Base-by-base conservation (phyloP, 2,113 vertebrate species). In the Panthera tigris region DNA sequence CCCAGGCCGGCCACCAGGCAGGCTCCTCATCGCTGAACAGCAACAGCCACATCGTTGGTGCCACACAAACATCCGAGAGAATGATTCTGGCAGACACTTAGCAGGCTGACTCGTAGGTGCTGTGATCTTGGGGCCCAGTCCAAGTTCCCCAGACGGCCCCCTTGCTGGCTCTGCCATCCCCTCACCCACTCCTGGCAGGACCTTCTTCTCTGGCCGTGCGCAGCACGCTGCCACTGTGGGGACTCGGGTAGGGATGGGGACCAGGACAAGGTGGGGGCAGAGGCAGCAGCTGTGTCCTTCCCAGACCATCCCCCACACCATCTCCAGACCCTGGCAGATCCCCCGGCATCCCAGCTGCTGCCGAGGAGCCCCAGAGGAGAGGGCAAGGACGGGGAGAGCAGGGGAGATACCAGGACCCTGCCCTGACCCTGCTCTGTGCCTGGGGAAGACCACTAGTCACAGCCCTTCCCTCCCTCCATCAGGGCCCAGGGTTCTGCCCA, bases 401-500 rank as follows among this genome's bases (percentile, higher is more conserved):
- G 61, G 52, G 39, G 7, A 13, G 31, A 5, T 4, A 29, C 57
- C 69, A 48, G 73, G 45, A 12, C 14, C 9, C 61, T 27, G 52
- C 15, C 41, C 23, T 31, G 29, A 25, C 21, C 50, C 57, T 4
- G 21, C 39, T n/a, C 94, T 45, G 39, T 25, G 31, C 23, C 21
- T 41, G n/a, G 23, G 16, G 69, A 8, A 50, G 15, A 36, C n/a
- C 41, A n/a, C 6, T 66, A 81, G 33, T 21, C 36, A 27, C 29
- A 11, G 66, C 48, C 52, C 39, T 13, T 4, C 27, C 52, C 25
- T 19, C n/a, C 69, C 31, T 9, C 36, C 19, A 57, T 69, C 39
- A 15, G n/a, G 48, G 48, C 10, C 76, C 71, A 9, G 12, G 29
- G 33, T 10, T 2, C 41, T 52, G 98, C 99, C 97, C 97, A 99